Evolutionary conservation across 2,797 vertebrate species (phyloP), one percentile per base, ranked within the genome.

Genomic region (Rhincodon typus): DNA sequence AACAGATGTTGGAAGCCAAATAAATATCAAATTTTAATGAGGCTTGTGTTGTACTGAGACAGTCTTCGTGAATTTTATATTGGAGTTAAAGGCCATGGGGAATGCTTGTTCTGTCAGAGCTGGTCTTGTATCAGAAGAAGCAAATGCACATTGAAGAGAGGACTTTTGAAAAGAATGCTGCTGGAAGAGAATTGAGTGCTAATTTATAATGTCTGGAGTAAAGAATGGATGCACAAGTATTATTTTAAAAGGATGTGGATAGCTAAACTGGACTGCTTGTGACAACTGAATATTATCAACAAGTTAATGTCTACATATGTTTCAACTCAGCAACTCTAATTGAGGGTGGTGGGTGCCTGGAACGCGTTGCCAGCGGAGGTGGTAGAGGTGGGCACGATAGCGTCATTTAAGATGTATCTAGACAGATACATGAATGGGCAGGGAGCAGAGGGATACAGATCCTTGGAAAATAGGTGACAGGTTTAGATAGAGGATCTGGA

Each of bases 301-400:
- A 96, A 96, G 95, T 87, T 96, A 96, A 96, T 96, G 96, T 95
- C 67, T 72, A 34, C 17, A 2, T 62, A 8, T 27, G 72, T 74
- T 94, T 46, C 69, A 74, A 21, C 69, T 50, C 42, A 70, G 5
- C 96, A 95, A 30, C 15, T 0, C 38, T 50, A n/a, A 50, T 4
- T 50, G 46, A 50, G 46, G 46, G 46, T 50, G 46, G 46, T 50
- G 2, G 46, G 46, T 50, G 46, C 46, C 46, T 50, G 46, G 46
- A 50, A 50, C 4, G 3, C 3, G 4, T 50, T 50, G 46, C 46
- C 46, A 50, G 46, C 46, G 46, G 46, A 50, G 46, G 46, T 50
- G 46, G 46, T 50, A 50, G 46, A 3, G 46, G 46, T 4, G 2
- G 46, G 46, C 46, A 50, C 4, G 46, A 50, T 50, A 50, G 46